Base-by-base conservation (phyloP, 2,113 vertebrate species). In the Ancistrus triradiatus region DNA sequence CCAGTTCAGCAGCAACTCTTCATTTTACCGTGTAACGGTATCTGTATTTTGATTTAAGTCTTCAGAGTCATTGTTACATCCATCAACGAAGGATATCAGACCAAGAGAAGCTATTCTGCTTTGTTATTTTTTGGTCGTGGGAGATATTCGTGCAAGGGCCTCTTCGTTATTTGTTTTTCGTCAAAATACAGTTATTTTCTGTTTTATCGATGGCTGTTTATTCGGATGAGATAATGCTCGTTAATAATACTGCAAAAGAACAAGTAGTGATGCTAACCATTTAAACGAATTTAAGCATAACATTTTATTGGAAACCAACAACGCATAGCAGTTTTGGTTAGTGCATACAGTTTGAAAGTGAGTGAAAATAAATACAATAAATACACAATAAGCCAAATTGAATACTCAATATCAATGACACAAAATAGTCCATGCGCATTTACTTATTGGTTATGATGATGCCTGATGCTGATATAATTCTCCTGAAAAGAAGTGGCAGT, bases 81-180 rank as follows among this genome's bases (percentile, higher is more conserved):
- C 79, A 61, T 77, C 60, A 66, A 40, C 75, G 78, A 84, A 80
- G 82, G 74, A 67, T 62, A 75, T 78, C 66, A 74, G 79, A 76
- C 87, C 86, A 88, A 87, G 86, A 89, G 76, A 82, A 77, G 83
- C n/a, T n/a, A n/a, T 84, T 77, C 86, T 83, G 68, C 81, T 77
- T 83, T 82, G 85, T 81, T 84, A 81, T 81, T 68, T 77, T 80
- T 80, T 83, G 79, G 82, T 84, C 80, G n/a, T n/a, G n/a, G n/a
- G n/a, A n/a, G n/a, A n/a, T n/a, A n/a, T 82, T 74, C 75, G 78
- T 81, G 78, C 80, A 85, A 82, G 84, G 90, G 87, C 87, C 84
- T 75, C 79, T 74, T 80, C 75, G 81, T 78, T 76, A 86, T 77
- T 81, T 83, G 80, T 66, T 78, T 81, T 81, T 89, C 74, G 80